A percentile compares a stretch with the other conserved stretches of the same genome.
phyloP scores from a whole-genome alignment of 2,888 invertebrate species.

The Syritta pipiens region DNA sequence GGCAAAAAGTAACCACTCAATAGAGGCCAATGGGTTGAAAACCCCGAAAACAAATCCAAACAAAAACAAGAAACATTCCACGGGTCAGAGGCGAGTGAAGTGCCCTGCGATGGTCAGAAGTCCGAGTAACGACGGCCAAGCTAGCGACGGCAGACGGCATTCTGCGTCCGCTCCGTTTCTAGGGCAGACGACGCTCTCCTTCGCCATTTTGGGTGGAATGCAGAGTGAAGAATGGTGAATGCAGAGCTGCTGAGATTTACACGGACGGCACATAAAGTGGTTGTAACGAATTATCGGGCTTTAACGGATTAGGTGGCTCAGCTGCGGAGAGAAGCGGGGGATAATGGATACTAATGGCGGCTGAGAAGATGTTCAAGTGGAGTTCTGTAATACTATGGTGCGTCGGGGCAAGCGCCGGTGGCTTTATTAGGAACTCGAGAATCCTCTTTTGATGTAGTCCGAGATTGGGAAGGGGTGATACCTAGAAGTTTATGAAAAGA shows the following conservation, averaged over 20 bases:
- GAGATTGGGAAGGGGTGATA: no score
- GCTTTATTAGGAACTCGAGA: neutral
- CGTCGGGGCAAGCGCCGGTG: neutral
- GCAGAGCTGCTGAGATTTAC: constrained; percentile 22
- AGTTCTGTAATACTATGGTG: constrained; percentile 3
- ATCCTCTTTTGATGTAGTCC: no score
- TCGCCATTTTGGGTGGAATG: no score
- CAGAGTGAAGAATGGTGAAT: neutral
- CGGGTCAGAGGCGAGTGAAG: constrained; percentile 18
- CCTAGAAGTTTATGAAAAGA: no score
- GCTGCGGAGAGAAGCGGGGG: neutral
- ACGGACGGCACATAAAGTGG: constrained; percentile 28
- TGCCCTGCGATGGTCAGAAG: constrained; percentile 25
- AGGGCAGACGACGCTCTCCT: no score
- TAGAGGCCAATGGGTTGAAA: constrained; percentile 32
- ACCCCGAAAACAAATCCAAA: constrained; percentile 21
- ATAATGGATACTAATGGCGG: constrained; percentile 32
- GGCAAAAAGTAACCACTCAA: constrained; percentile 55
- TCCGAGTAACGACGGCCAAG: constrained; percentile 2
- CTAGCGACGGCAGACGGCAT: no score
- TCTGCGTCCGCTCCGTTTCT: no score
- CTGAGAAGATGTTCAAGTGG: constrained; percentile 18
- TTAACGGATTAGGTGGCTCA: constrained; percentile 31
- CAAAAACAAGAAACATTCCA: constrained; percentile 28
- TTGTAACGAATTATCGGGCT: constrained; percentile 49